These are phyloP conservation scores for Amphimedon queenslandica DNA, from an alignment of 37 sponge, comb jelly and placozoan genomes.

Conservation along the genomic window DNA sequence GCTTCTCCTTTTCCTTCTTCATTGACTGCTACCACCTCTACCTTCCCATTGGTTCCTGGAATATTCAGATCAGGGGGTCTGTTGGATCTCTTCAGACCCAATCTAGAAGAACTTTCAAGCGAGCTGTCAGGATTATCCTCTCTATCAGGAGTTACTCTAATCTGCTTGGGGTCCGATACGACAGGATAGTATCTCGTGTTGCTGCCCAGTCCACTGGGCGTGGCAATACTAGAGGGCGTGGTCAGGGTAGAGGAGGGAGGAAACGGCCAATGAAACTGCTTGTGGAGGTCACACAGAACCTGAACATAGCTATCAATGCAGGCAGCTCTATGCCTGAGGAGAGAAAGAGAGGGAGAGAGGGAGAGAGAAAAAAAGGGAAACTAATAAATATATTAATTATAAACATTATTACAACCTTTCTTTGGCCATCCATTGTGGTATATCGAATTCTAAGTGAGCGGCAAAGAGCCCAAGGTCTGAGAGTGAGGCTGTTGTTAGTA, in stretches of 20 bases:
- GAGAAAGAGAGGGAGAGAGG: not conserved
- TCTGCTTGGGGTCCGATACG: not conserved
- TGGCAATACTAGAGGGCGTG: constrained; percentile 10
- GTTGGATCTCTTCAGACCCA: constrained; percentile 26
- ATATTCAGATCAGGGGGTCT: constrained; percentile 62
- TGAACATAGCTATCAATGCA: constrained; percentile 42
- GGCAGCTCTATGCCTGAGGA: constrained; percentile 51
- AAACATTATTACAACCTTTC: no score
- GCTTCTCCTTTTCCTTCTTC: not conserved
- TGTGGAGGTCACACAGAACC: constrained; percentile 41
- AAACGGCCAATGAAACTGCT: constrained; percentile 69
- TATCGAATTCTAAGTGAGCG: constrained; percentile 78
- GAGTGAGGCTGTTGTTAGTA: constrained; percentile 45
- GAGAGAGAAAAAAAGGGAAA: not conserved
- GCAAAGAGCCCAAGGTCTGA: constrained; percentile 80
- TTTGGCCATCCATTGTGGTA: constrained; percentile 69
- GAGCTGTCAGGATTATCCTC: constrained; percentile 1
- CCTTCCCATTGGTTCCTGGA: not conserved
- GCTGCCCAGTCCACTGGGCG: not conserved
- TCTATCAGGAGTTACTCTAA: not conserved
- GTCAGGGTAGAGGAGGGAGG: constrained; percentile 1
- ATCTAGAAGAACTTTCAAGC: not conserved
- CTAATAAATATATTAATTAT: no score
- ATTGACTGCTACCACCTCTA: not conserved
- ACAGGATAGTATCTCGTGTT: not conserved